phyloP scores from a whole-genome alignment of 2,797 vertebrate genomes.

The Peromyscus aztecus region DNA sequence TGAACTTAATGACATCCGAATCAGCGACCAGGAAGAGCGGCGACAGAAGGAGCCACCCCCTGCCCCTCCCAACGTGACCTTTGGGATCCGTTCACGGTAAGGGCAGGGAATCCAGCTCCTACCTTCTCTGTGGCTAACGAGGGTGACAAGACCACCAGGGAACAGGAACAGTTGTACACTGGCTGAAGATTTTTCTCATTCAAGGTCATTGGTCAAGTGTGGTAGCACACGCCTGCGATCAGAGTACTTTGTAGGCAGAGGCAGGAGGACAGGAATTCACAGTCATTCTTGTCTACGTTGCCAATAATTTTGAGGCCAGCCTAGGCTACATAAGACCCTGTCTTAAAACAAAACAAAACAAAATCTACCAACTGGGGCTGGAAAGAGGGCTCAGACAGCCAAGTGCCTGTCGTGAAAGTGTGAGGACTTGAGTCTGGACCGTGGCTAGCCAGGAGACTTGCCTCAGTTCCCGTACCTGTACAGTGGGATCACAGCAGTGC shows the following conservation, averaged over 20 bases:
- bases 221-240: background rate
- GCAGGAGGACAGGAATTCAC: background rate
- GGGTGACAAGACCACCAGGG: rapidly evolving
- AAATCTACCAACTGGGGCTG: background rate
- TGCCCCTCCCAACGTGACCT: constrained; percentile 86
- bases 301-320: background rate
- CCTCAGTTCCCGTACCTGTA: background rate
- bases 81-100: constrained; percentile 88
- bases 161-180: background rate
- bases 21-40: constrained; percentile 4
- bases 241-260: background rate
- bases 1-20: constrained; percentile 85
- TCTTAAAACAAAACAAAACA: background rate
- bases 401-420: background rate
- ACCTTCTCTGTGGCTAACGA: rapidly evolving
- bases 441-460: rapidly evolving
- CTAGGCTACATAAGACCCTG: background rate
- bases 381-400: background rate
- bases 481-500: background rate
- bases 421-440: background rate
- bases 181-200: too few species aligned
- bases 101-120: background rate
- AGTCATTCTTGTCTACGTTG: background rate
- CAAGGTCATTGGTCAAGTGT: background rate
- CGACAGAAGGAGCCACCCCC: constrained; percentile 54